Conservation (phyloP, 2,888 invertebrate genomes). For the Anthophora plumipes region DNA sequence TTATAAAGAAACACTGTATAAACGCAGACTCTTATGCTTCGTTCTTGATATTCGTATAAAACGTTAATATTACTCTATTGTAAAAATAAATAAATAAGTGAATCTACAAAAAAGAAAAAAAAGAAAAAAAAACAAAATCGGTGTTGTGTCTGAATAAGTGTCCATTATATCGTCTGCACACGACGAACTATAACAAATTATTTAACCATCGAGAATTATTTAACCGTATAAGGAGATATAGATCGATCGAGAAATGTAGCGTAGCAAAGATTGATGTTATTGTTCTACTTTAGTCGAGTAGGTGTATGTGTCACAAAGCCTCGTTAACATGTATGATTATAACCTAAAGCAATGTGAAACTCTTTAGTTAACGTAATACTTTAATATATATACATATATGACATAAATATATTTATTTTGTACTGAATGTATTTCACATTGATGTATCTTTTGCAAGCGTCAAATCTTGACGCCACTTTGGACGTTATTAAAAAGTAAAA, state of each 20-base stretch:
- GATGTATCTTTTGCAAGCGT: constrained; percentile 76
- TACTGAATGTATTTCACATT: constrained; percentile 77
- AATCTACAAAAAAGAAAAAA: constrained; percentile 32
- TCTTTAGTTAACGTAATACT: constrained; percentile 23
- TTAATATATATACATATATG: background rate
- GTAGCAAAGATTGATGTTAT: constrained; percentile 48
- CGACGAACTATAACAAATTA: constrained; percentile 45
- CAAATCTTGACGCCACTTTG: constrained; percentile 37
- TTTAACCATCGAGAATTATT: constrained; percentile 30
- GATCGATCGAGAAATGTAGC: constrained; percentile 31
- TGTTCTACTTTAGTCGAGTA: constrained; percentile 55
- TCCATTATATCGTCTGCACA: constrained; percentile 62
- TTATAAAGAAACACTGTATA: constrained; percentile 2
- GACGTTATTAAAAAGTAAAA: constrained; percentile 43
- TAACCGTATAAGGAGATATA: constrained; percentile 27
- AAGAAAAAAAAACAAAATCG: constrained; percentile 38
- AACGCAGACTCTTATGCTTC: constrained; percentile 2
- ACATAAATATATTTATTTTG: constrained; percentile 78
- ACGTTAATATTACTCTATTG: constrained; percentile 28
- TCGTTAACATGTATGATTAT: constrained; percentile 18
- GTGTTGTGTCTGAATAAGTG: constrained; percentile 74
- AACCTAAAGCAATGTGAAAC: constrained; percentile 36
- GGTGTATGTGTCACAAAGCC: constrained; percentile 32
- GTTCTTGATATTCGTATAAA: constrained; percentile 6
- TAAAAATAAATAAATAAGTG: constrained; percentile 29